Evolutionary conservation across 1,140 invertebrate species (phyloP).

Genomic region (Brachionus manjavacas): DNA sequence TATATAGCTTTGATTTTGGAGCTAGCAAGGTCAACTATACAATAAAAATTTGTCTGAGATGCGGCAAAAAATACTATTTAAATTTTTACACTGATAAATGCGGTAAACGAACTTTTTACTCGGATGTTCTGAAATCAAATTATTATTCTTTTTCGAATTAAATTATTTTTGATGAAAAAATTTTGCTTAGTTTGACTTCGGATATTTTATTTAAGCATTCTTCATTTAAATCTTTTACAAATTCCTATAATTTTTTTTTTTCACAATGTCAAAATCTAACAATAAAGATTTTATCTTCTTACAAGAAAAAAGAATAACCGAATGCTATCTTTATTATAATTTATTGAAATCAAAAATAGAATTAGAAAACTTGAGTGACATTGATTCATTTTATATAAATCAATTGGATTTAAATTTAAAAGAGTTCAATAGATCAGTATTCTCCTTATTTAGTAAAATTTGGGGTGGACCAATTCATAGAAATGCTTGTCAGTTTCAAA

Average conservation of each 20-base stretch:
- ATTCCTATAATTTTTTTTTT: not conserved
- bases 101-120: not conserved
- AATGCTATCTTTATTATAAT: not conserved
- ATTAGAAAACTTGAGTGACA: not conserved
- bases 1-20: not conserved
- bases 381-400: not conserved
- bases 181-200: not conserved
- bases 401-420: not conserved
- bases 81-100: not conserved
- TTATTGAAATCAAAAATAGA: not conserved
- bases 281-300: not conserved
- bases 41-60: not conserved
- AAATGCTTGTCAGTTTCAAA: not conserved
- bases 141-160: not conserved
- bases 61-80: not conserved
- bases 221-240: not conserved
- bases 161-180: constrained; percentile 1
- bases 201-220: not conserved
- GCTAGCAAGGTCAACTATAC: not conserved
- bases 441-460: not conserved
- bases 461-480: not conserved
- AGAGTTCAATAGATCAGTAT: not conserved
- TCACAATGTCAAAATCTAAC: not conserved
- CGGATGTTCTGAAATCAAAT: not conserved
- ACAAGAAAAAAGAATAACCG: not conserved